phyloP scores from a whole-genome alignment of 2,888 invertebrate species.

The Chrysina gloriosa region DNA sequence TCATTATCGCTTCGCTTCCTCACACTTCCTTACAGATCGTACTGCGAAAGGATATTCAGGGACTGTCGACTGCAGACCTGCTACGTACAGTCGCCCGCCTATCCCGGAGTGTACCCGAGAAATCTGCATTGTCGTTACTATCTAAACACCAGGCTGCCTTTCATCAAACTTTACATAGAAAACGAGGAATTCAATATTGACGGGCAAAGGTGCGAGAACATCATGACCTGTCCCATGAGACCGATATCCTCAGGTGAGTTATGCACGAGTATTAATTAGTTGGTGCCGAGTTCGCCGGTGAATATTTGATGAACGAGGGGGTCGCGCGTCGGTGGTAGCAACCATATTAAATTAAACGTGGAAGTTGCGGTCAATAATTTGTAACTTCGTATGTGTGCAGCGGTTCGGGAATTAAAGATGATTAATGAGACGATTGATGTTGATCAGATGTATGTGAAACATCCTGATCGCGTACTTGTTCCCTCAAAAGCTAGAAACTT shows the following conservation, averaged over 20 bases:
- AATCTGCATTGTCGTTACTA: constrained; percentile 92
- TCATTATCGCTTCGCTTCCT: neutral
- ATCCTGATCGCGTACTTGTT: too few species aligned
- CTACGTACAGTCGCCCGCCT: constrained; percentile 93
- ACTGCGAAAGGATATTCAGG: constrained; percentile 88
- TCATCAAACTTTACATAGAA: constrained; percentile 91
- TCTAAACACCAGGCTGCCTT: constrained; percentile 87
- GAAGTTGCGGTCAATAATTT: neutral
- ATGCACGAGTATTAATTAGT: constrained; percentile 27
- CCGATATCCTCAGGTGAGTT: constrained; percentile 83
- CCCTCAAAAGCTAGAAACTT: too few species aligned
- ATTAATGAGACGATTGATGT: too few species aligned
- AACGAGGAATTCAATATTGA: constrained; percentile 95
- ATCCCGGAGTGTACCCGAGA: constrained; percentile 91
- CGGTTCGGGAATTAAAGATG: neutral
- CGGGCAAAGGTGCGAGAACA: constrained; percentile 92
- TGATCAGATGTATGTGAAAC: too few species aligned
- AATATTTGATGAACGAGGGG: constrained; percentile 18
- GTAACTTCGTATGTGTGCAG: neutral
- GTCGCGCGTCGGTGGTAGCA: neutral
- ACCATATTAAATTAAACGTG: neutral
- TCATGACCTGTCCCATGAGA: constrained; percentile 94
- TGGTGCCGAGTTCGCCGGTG: neutral
- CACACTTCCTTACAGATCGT: constrained; percentile 72
- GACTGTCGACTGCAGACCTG: constrained; percentile 92